Evolutionary conservation across 92 coral and sea anemone genomes (phyloP), one percentile per base, ranked within the genome.

Genomic region (Blastomussa wellsi): DNA sequence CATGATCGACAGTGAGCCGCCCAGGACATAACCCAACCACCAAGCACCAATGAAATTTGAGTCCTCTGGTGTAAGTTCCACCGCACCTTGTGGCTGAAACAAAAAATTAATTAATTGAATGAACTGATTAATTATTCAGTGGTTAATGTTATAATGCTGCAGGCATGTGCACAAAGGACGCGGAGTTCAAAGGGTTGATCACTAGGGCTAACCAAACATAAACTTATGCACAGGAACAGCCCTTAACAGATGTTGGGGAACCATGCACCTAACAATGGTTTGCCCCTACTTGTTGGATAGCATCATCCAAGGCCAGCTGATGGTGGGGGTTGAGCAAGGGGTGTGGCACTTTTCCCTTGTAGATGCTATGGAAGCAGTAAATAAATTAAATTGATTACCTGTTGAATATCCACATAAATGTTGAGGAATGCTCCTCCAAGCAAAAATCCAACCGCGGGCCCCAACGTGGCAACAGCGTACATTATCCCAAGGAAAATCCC

Each of bases 1-100:
- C 19, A 94, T n/a, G 2, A 94, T 57, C 36, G 98, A 95, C 22
- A 92, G 80, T 1, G 88, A 10, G 16, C 98, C 98, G 26, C 94
- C 98, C 76, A 95, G 82, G 26, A 96, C 87, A 75, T 92, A 94
- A 20, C 98, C 98, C 24, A 96, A 88, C 98, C 98, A 96, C 98
- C 98, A 96, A 0, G 98, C 98, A 12, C 98, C 98, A 91, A 96
- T 96, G 74, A 93, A 96, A 68, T 87, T 85, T 65, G 95, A 89
- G 90, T 96, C 93, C 31, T 90, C 89, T 77, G 94, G 94, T 12
- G 89, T 82, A 57, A 96, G 87, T 28, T 92, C 74, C 20, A n/a
- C n/a, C n/a, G 79, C 79, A 42, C 95, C 98, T 24, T 92, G 81
- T 6, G 98, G 98, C 98, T 96, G 83, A 42, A 89, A 85, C 38